phyloP scores from a whole-genome alignment of 2,797 vertebrate genomes.

The Halcyon smyrnensis region DNA sequence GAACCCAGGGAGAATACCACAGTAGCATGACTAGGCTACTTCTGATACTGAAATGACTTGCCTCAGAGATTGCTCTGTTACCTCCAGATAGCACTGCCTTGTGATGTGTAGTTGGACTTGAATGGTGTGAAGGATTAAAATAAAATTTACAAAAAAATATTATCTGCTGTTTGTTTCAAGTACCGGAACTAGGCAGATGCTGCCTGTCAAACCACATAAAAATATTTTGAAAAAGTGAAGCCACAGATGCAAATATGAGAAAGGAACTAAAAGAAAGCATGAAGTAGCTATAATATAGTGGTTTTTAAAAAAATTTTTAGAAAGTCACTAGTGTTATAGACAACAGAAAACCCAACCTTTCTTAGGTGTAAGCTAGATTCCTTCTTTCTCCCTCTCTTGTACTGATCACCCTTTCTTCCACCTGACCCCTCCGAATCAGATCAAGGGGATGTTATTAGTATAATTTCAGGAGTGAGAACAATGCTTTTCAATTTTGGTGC shows the following conservation, averaged over 20 bases:
- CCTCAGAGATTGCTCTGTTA: background rate
- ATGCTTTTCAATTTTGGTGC: conserved; percentile 39
- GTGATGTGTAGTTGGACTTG: background rate
- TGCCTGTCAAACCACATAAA: background rate
- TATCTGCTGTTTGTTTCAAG: background rate
- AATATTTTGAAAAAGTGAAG: background rate
- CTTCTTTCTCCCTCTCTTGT: background rate
- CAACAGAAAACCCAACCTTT: background rate
- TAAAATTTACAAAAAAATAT: background rate
- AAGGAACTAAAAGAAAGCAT: background rate
- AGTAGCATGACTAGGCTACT: background rate
- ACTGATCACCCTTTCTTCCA: background rate
- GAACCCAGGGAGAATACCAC: background rate
- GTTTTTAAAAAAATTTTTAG: background rate
- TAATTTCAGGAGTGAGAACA: conserved; percentile 45
- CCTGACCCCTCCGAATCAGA: background rate
- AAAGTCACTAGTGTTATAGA: background rate
- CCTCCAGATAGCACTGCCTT: background rate
- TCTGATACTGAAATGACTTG: background rate
- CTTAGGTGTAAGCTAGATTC: background rate
- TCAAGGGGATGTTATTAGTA: background rate
- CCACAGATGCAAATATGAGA: background rate
- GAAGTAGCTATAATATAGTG: background rate
- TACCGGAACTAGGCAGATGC: background rate
- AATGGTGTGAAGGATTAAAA: background rate